Base-by-base conservation (phyloP, 1,140 invertebrate genomes). In the Ips nitidus region DNA sequence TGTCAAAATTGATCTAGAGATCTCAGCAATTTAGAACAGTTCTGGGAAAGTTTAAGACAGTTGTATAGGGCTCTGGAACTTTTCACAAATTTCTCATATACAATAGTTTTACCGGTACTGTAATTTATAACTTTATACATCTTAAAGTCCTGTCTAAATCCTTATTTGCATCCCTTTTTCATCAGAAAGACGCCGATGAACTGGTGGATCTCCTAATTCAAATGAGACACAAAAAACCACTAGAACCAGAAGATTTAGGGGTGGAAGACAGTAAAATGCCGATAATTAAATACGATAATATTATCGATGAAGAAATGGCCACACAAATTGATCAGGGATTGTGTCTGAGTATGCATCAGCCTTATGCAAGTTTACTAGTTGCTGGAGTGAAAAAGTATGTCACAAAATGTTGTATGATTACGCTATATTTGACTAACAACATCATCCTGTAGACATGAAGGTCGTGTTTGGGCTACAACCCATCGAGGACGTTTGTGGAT, bases 341-440 rank as follows among this genome's bases (percentile, higher is more conserved):
- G 72, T 98, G 96, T 82, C 81, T 99, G 3, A 96, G 93, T 76
- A 90, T 98, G 89, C 94, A 97, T 83, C 97, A 99, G 78, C 97
- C 97, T 0, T 98, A 93, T 87, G 97, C 97, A 4, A 95, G 94
- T 1, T 83, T 98, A 37, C 83, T 99, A 0, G 87, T 97, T 2
- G 85, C 88, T 38, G 96, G 95, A 59, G 97, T 98, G 68, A 98
- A 98, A 86, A 86, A 86, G 94, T 96, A 83, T 83, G 50, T 70
- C 3, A 22, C 22, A 22, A 22, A 22, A 22, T 22, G 22, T 22
- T 22, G 22, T 22, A 22, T 22, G 22, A 22, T 22, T 22, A 22
- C 22, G 22, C 22, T 22, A 22, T 22, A 22, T 22, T 22, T 22
- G 22, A 22, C 22, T 22, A 22, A 22, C 22, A 22, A 22, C 22